Evolutionary conservation across 2,797 vertebrate genomes (phyloP), one percentile per base, ranked within the genome.

Genomic region (Darevskia nairensis): DNA sequence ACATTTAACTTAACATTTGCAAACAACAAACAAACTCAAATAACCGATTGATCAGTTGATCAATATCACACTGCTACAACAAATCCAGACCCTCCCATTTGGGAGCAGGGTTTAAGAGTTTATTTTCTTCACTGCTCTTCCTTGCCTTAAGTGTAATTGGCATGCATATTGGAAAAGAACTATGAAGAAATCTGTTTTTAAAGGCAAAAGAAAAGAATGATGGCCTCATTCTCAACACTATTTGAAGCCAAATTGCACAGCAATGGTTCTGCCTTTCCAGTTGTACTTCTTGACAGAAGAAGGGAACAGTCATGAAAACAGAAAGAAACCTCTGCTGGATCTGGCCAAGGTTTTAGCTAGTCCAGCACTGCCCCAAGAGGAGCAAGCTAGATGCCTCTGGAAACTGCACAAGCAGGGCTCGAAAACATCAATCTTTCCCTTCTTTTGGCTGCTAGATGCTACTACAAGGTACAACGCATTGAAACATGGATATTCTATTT

Each of bases 1-100:
- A 41, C 64, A 6, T 39, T 78, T 39, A 39, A 8, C n/a, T 84
- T 23, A 50, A 50, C 0, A 90, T 25, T 1, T 35, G 50, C 15
- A n/a, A 85, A 19, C 21, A 50, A 85, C 81, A 0, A 13, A 46
- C 32, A 75, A 50, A 0, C 0, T 1, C 75, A 82, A 0, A 80
- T 0, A 0, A 50, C 46, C 46, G 3, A 50, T 11, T 50, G 46
- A 82, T 23, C 13, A 19, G 66, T 41, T 66, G 55, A 69, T 8
- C 7, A 15, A 64, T 59, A 64, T 25, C 59, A 32, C 19, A 23
- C 21, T 46, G 27, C 8, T n/a, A 32, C 19, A 46, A 2, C 39
- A 76, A 85, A 44, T 77, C 25, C 27, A n/a, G 72, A 25, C 35
- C 32, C 46, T 46, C 59, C 25, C 25, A 39, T 44, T 59, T 61